Evolutionary conservation across 2,797 vertebrate genomes (phyloP), one percentile per base, ranked within the genome.

Genomic region (Rousettus madagascariensis): DNA sequence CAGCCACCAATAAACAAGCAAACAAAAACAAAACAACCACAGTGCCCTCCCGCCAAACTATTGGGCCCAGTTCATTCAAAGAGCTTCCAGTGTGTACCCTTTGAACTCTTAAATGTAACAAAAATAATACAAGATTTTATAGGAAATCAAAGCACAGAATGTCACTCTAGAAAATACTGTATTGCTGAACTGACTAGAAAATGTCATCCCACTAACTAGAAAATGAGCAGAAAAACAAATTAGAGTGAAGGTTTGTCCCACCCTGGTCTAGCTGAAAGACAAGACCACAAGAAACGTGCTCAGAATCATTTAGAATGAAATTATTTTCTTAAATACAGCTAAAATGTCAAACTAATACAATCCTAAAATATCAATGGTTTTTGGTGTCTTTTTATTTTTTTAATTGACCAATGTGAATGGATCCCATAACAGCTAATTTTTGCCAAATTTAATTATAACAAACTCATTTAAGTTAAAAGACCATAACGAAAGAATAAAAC

Each of bases 391-490:
- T 91, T 19, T 51, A 65, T 69, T 86, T 97, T 97, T 96, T 65
- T 90, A 96, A 96, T n/a, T 53, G 74, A 41, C 38, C n/a, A 83
- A 79, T 90, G 15, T 68, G 94, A 95, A 0, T 85, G 13, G 22
- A 77, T 51, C 28, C 68, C 75, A 91, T 53, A 96, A 95, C 20
- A 95, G 57, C 89, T 85, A 95, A 82, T 83, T 95, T 66, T 97
- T 91, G 46, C 43, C 68, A 71, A 95, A 88, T 89, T 88, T 89
- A 92, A 93, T 75, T 79, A 65, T 86, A 97, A 94, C 26, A 79
- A 91, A 79, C 6, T 93, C 65, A 93, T 91, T 90, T 91, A 85
- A 87, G 46, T 84, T 65, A 72, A 91, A 96, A 46, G 86, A 68
- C 8, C 55, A 90, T 12, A 94, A 59, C 95, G 57, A 84, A 89